Base-by-base conservation (phyloP, 2,797 vertebrate genomes). In the Bradypodion pumilum region DNA sequence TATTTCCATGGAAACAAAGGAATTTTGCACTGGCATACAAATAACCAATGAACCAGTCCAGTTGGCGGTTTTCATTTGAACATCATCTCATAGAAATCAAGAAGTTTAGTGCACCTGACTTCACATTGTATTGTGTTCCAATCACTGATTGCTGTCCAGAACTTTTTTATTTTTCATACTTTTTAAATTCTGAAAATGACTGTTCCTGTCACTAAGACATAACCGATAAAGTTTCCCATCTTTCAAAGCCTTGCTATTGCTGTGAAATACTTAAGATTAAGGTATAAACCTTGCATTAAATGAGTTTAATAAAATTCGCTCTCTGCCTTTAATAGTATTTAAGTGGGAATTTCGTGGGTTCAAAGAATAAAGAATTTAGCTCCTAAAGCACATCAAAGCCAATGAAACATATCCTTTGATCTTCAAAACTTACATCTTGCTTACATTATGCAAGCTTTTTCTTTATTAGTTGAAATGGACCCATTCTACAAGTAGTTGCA, bases 391-490 rank as follows among this genome's bases (percentile, higher is more conserved):
- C 49, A 62, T 85, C 83, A 74, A 16, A 68, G n/a, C 13, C 44
- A 75, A 69, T 80, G 78, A 80, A 68, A 66, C 52, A 49, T 44
- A 4, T 32, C 40, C 70, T 80, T 52, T 85, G 70, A 84, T 73
- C 44, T 84, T 52, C 32, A 37, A 6, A 79, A n/a, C 19, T 63
- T 73, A 49, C n/a, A 42, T 62, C 65, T 60, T 80, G 66, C 74
- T 76, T 70, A 46, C 7, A 35, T 46, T 84, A 84, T 62, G 15
- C 74, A 62, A 59, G 6, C 5, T 69, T 35, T 32, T 69, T 44
- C 49, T 35, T 78, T 19, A 62, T 40, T 29, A 77, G 37, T 15
- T 70, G 66, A n/a, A 46, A 70, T 8, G 21, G 37, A 6, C 23
- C 62, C 29, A 29, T 83, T 83, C 37, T 19, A 42, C 13, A 19